Conservation (phyloP, 2,888 invertebrate genomes). For the Byasa hedistus region DNA sequence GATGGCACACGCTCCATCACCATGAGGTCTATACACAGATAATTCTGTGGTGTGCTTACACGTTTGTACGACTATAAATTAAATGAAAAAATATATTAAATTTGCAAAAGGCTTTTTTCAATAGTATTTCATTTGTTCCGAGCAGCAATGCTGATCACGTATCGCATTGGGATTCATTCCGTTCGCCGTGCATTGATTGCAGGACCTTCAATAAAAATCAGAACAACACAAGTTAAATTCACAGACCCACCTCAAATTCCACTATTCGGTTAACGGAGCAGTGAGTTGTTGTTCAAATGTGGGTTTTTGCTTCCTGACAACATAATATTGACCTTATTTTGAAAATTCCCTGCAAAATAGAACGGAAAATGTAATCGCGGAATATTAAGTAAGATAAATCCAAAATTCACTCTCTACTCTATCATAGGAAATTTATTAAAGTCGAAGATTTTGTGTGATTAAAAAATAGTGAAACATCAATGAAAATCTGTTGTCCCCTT, state of each 20-base stretch:
- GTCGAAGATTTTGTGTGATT: no score
- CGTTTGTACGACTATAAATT: no score
- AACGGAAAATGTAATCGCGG: no score
- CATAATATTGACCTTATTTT: no score
- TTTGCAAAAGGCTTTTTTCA: background rate
- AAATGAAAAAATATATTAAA: background rate
- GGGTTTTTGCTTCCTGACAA: no score
- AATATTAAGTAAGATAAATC: no score
- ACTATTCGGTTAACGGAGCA: background rate
- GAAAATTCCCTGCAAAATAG: no score
- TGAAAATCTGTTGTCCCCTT: no score
- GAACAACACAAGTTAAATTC: constrained; percentile 1
- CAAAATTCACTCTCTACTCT: no score
- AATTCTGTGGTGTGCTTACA: no score
- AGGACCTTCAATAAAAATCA: constrained; percentile 10
- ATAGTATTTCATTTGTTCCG: background rate
- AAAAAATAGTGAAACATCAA: no score
- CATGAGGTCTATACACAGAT: constrained; percentile 55
- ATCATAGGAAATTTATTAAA: no score
- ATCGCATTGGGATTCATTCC: constrained; percentile 20
- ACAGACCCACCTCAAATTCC: background rate
- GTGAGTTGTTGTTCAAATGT: background rate
- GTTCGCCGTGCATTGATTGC: constrained; percentile 13
- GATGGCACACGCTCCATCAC: constrained; percentile 60
- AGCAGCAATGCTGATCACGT: constrained; percentile 20